Conservation (phyloP, 2,888 invertebrate genomes). For the Acanthopleura granulata region DNA sequence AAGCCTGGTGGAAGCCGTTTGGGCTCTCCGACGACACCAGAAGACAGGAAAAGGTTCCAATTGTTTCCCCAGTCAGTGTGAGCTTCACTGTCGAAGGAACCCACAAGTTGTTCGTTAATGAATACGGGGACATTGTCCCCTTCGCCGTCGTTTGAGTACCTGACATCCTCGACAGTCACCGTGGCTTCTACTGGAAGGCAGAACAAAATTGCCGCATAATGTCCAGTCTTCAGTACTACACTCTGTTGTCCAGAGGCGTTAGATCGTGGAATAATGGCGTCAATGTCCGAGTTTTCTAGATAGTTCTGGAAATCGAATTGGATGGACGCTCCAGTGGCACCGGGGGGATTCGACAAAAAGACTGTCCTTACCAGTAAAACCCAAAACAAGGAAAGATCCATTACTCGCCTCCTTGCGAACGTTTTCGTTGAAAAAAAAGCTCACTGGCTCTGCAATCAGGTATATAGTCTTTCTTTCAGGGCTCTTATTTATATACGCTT, state of each 20-base stretch:
- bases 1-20: constrained; percentile 22
- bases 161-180: constrained; percentile 34
- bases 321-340: background rate
- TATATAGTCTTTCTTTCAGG: no score
- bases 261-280: background rate
- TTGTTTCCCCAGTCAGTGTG: constrained; percentile 25
- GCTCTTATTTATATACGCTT: no score
- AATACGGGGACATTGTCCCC: constrained; percentile 34
- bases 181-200: constrained; percentile 8
- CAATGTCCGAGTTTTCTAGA: constrained; percentile 14
- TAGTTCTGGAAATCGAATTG: background rate
- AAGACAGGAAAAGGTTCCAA: constrained; percentile 32
- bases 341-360: no score
- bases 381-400: no score
- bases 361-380: no score
- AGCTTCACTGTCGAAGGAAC: constrained; percentile 22
- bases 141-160: constrained; percentile 44
- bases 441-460: no score
- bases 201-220: background rate
- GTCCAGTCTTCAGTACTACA: background rate
- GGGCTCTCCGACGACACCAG: constrained; percentile 26
- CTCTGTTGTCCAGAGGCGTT: background rate
- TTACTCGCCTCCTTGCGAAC: no score
- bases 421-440: no score
- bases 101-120: constrained; percentile 32